Evolutionary conservation across 2,113 vertebrate genomes (phyloP), one percentile per base, ranked within the genome.

Genomic region (Pelobates fuscus): DNA sequence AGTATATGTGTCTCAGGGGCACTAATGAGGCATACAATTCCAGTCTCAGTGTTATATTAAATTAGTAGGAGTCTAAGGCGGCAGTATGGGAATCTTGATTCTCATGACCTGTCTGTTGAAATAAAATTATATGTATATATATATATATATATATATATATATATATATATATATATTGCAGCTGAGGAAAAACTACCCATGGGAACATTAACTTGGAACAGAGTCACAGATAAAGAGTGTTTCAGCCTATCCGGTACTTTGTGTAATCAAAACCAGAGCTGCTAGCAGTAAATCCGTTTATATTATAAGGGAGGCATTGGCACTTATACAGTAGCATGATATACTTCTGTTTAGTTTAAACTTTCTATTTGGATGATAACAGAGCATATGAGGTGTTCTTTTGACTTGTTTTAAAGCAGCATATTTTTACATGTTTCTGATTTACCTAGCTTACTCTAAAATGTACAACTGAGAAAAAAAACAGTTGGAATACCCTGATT

Each of bases 291-390:
- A 57, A 63, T 25, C 57, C 61, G 60, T 72, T 72, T 72, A 63
- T 63, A 72, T 52, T 49, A 29, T 26, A 54, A 44, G 69, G 43
- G 59, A 29, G 60, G 41, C 14, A 52, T 46, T 71, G 70, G 70
- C 60, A 63, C 26, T 43, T 65, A 66, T 57, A 43, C 62, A 66
- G 71, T 72, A 72, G 64, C 46, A 44, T 65, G 60, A 66, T 74
- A 71, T 52, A 74, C 30, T 74, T 26, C 32, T 74, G 61, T 74
- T 74, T 74, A 74, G 55, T 74, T 74, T 74, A 24, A 41, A 65
- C 55, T 43, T 44, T 55, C 64, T 57, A 41, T 54, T 23, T 18
- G 43, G 64, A 75, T 59, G 52, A 75, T n/a, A 67, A 55, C 41
- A 67, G 63, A 66, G 57, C 63, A 49, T 75, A n/a, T 11, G 27